A percentile compares a stretch with the other conserved stretches of the same genome.
Evolutionary conservation across 1,140 invertebrate species (phyloP).

Genomic region (Brachionus rubens): DNA sequence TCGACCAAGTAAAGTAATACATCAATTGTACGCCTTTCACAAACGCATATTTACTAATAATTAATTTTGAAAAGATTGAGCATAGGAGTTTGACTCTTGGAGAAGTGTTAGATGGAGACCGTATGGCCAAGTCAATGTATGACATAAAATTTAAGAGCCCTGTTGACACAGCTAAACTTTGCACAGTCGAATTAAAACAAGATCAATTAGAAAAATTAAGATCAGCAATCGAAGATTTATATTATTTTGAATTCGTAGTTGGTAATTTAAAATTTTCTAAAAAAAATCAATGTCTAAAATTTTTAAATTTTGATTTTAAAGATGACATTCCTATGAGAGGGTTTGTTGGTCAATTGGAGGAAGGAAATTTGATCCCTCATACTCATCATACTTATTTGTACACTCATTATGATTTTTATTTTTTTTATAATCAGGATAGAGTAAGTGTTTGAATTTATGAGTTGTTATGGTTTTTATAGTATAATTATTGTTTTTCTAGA

Average conservation of each 20-base stretch:
- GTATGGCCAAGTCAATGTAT: constrained; percentile 64
- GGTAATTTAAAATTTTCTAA: constrained; percentile 52
- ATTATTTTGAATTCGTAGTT: constrained; percentile 65
- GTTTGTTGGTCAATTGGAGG: constrained; percentile 64
- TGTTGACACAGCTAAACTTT: constrained; percentile 58
- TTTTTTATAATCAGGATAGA: constrained; percentile 62
- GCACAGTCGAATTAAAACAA: constrained; percentile 58
- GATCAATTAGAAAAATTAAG: constrained; percentile 59
- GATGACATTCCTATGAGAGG: constrained; percentile 63
- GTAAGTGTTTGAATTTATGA: constrained; percentile 50
- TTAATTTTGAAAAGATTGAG: constrained; percentile 58
- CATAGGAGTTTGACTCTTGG: constrained; percentile 63
- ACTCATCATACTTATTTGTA: constrained; percentile 62
- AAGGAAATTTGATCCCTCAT: constrained; percentile 63
- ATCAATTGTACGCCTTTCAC: no score
- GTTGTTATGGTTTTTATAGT: neutral
- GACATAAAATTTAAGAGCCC: constrained; percentile 60
- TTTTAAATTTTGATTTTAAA: no score
- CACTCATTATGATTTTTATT: constrained; percentile 63
- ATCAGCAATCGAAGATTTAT: constrained; percentile 64
- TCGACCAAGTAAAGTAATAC: constrained; percentile 62
- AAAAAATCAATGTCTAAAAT: neutral
- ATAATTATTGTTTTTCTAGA: constrained; percentile 50
- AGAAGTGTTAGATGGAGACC: constrained; percentile 64
- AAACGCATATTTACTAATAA: no score